Percentiles rank a stretch among this genome's conserved stretches.
Evolutionary conservation across 2,113 vertebrate genomes (phyloP).

Genomic region (Rynchops niger): DNA sequence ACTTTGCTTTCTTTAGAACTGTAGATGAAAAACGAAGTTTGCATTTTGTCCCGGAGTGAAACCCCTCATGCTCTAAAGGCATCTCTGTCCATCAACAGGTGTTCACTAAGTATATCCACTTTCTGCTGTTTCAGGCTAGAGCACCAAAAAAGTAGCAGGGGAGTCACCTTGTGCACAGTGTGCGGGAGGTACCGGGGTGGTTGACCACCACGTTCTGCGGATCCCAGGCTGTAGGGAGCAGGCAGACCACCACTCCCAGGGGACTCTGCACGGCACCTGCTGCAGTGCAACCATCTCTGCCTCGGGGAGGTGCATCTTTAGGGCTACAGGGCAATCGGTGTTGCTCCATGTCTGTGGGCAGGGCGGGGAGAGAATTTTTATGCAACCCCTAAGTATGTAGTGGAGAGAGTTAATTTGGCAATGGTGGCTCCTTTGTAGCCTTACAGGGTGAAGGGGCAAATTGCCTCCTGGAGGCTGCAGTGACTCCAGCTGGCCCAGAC

Average conservation of each 20-base stretch:
- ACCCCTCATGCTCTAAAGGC: not conserved
- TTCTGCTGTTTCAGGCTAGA: not conserved
- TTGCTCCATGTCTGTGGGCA: not conserved
- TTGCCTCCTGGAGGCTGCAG: not conserved
- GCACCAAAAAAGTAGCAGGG: not conserved
- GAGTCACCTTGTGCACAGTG: not conserved
- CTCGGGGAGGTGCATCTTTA: rapidly evolving
- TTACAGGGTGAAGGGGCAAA: too few species aligned
- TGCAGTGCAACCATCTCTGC: too few species aligned
- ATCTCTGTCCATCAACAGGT: not conserved
- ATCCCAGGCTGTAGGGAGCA: not conserved
- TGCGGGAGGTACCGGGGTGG: not conserved
- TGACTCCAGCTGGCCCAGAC: not conserved
- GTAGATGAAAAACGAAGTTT: not conserved
- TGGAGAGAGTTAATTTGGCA: too few species aligned
- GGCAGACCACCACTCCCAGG: not conserved
- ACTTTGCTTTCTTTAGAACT: not conserved
- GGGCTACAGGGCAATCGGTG: rapidly evolving
- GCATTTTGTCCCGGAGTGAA: not conserved
- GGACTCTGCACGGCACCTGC: rapidly evolving
- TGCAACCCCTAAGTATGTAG: too few species aligned
- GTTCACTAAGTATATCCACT: too few species aligned
- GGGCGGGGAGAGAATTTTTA: not conserved
- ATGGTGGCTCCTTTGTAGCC: not conserved
- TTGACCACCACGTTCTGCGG: not conserved